Evolutionary conservation across 2,888 invertebrate species (phyloP).

Genomic region (Melolontha melolontha): DNA sequence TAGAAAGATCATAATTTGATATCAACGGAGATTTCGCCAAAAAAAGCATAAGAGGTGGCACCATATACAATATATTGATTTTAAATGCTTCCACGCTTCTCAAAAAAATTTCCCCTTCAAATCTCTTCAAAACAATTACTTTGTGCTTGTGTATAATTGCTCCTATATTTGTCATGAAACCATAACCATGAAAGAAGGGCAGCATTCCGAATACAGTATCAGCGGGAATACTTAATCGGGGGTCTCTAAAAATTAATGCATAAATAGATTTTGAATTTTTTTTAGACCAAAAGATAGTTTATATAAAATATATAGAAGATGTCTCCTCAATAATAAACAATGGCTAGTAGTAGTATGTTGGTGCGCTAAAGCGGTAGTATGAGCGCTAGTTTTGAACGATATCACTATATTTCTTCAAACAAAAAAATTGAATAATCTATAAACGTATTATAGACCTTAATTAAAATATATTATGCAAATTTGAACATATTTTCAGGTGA

Average conservation of each 20-base stretch:
- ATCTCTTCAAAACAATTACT: conserved; percentile 66
- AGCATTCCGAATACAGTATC: conserved; percentile 47
- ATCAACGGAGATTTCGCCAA: conserved; percentile 67
- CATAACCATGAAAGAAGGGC: conserved; percentile 57
- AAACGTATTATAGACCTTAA: no score
- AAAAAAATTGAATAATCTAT: no score
- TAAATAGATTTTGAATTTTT: neutral
- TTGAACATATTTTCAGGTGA: no score
- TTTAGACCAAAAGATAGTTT: neutral
- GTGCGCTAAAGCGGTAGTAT: no score
- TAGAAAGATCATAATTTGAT: conserved; percentile 64
- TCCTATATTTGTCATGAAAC: conserved; percentile 50
- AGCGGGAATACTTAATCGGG: conserved; percentile 26
- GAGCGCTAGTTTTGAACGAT: no score
- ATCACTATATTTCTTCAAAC: no score
- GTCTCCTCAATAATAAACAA: no score
- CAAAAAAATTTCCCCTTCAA: conserved; percentile 77
- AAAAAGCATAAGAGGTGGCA: conserved; percentile 68
- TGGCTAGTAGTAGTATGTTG: no score
- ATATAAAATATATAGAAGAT: no score
- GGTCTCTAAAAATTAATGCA: conserved; percentile 43
- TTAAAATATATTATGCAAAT: no score
- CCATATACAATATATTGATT: conserved; percentile 54
- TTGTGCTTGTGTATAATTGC: conserved; percentile 49
- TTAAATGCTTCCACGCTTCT: conserved; percentile 73